Percentiles rank a stretch among this genome's conserved stretches.
Evolutionary conservation across 2,797 vertebrate genomes (phyloP).

Genomic region (Vireo griseus): DNA sequence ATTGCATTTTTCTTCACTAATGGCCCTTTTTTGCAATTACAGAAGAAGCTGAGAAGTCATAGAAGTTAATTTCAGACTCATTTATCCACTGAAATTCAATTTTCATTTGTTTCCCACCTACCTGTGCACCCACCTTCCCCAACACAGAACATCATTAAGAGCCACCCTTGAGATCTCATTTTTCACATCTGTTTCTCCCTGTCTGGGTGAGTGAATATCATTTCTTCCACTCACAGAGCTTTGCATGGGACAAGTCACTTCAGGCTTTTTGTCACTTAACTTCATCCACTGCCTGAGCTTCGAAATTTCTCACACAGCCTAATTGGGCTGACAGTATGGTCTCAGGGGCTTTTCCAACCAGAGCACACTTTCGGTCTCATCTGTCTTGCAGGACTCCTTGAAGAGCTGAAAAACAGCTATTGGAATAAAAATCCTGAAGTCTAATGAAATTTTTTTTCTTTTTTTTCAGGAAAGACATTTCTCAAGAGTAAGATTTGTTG

Average conservation of each 20-base stretch:
- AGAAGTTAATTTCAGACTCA: not conserved
- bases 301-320: not conserved
- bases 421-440: not conserved
- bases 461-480: not conserved
- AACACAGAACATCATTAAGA: accelerated
- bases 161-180: not conserved
- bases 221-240: not conserved
- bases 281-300: not conserved
- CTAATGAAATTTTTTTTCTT: not conserved
- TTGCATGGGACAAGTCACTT: not conserved
- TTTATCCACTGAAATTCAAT: not conserved
- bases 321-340: not conserved
- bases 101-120: accelerated
- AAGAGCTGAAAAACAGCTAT: not conserved
- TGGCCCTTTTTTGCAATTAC: not conserved
- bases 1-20: not conserved
- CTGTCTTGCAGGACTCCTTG: not conserved
- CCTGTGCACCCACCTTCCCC: not conserved
- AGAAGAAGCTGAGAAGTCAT: not conserved
- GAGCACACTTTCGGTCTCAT: not conserved
- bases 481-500: not conserved
- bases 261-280: not conserved
- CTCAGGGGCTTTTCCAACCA: not conserved
- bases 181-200: not conserved
- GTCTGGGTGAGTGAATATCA: not conserved